These are phyloP conservation scores for Myripristis jacobus DNA, from an alignment of 2,797 vertebrate species.

Conservation along the genomic window DNA sequence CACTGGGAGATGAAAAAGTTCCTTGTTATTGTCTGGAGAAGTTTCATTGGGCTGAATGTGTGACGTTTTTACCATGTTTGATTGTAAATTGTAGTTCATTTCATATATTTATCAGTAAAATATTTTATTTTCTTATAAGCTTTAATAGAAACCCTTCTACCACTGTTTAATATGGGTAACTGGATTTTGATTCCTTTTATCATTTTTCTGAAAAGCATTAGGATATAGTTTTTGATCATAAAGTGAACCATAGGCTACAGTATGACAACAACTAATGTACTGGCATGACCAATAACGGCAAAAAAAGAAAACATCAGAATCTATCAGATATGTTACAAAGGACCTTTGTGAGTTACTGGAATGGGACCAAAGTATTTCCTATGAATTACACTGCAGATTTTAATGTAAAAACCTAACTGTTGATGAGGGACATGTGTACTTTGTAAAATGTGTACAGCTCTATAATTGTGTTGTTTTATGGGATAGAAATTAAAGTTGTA, in stretches of 20 bases:
- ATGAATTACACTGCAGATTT: constrained; percentile 58
- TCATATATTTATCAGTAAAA: constrained; percentile 85
- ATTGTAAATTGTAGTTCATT: constrained; percentile 86
- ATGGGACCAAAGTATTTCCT: constrained; percentile 58
- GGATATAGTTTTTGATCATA: constrained; percentile 53
- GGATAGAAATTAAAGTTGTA: constrained; percentile 83
- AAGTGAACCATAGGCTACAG: constrained; percentile 35
- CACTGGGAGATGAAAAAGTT: constrained; percentile 53
- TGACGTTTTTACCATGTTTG: constrained; percentile 70
- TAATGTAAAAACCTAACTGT: constrained; percentile 56
- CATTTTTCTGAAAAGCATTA: constrained; percentile 67
- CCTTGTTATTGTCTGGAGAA: constrained; percentile 63
- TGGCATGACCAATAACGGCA: constrained; percentile 1
- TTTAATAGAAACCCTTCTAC: constrained; percentile 73
- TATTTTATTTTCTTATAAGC: constrained; percentile 79
- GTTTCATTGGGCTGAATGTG: constrained; percentile 77
- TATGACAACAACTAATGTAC: constrained; percentile 33
- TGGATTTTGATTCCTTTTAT: constrained; percentile 61
- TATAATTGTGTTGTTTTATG: constrained; percentile 77
- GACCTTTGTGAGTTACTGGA: constrained; percentile 55
- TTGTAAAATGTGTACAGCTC: constrained; percentile 87
- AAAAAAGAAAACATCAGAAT: not conserved
- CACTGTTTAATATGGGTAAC: constrained; percentile 69
- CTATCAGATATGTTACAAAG: constrained; percentile 3
- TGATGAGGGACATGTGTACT: constrained; percentile 69